Percentiles rank a stretch among this genome's conserved stretches.
phyloP scores from a whole-genome alignment of 2,113 vertebrate genomes.

The Cyanoderma ruficeps region DNA sequence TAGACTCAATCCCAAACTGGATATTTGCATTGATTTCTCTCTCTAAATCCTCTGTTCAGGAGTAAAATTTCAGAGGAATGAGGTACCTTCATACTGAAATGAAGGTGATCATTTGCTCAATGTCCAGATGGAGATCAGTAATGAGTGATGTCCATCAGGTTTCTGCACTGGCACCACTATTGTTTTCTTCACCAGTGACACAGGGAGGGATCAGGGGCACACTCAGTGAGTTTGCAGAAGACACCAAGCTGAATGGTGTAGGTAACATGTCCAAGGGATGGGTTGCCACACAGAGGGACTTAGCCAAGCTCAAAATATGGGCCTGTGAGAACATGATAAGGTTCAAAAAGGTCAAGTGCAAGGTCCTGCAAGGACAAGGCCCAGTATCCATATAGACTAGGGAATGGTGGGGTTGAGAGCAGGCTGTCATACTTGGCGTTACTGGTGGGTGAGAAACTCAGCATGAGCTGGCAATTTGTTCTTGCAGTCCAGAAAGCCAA shows the following conservation, averaged over 20 bases:
- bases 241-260: neutral
- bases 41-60: neutral
- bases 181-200: neutral
- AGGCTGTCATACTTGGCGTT: neutral
- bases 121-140: neutral
- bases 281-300: accelerated
- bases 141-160: neutral
- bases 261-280: accelerated
- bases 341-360: neutral
- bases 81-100: neutral
- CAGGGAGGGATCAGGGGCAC: neutral
- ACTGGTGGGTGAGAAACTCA: neutral
- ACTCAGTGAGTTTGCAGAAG: neutral
- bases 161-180: accelerated
- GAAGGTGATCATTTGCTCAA: neutral
- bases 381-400: too few relatives aligned
- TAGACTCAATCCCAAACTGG: conserved; percentile 29
- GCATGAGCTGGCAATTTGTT: accelerated
- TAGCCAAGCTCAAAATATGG: neutral
- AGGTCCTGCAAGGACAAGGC: neutral
- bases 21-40: conserved; percentile 43
- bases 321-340: too few relatives aligned
- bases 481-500: neutral
- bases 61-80: conserved; percentile 7
- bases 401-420: neutral